A percentile compares a stretch with the other conserved stretches of the same genome.
These are phyloP conservation scores for Sminthurinus signatus DNA, from an alignment of 1,140 invertebrate genomes.

Conservation along the genomic window DNA sequence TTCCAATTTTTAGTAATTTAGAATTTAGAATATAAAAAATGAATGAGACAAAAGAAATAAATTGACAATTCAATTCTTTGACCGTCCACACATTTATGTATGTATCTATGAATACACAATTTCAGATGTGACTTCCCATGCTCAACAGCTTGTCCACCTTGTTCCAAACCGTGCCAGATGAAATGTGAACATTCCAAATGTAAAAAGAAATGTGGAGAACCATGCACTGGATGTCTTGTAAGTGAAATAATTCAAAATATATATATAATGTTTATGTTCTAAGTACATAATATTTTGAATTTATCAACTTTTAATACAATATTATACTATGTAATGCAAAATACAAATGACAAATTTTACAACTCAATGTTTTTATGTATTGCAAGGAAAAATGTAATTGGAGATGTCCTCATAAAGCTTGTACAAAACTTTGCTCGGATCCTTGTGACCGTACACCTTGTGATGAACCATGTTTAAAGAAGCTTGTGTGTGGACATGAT, in stretches of 20 bases:
- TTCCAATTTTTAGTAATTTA: too few relatives aligned
- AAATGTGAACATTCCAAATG: slow-evolving; percentile 56
- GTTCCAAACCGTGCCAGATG: slow-evolving; percentile 52
- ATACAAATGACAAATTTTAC: too few relatives aligned
- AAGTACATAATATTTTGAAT: not conserved
- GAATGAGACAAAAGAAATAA: too few relatives aligned
- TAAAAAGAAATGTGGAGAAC: slow-evolving; percentile 52
- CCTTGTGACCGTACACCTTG: slow-evolving; percentile 52
- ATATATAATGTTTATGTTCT: not conserved
- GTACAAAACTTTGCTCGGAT: slow-evolving; percentile 52
- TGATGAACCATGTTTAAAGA: slow-evolving; percentile 48
- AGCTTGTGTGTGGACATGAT: not conserved
- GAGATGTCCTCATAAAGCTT: slow-evolving; percentile 52
- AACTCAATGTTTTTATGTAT: too few relatives aligned
- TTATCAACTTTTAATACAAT: not conserved
- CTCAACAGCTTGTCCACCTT: slow-evolving; percentile 56
- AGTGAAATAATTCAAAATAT: slow-evolving; percentile 30
- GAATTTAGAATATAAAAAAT: too few relatives aligned
- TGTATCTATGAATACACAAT: slow-evolving; percentile 10
- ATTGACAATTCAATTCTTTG: too few relatives aligned
- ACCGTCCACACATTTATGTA: too few relatives aligned
- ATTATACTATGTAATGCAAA: not conserved
- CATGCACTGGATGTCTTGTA: slow-evolving; percentile 56
- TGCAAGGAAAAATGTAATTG: slow-evolving; percentile 37
- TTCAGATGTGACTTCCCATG: slow-evolving; percentile 58